A percentile compares a stretch with the other conserved stretches of the same genome.
Evolutionary conservation across 2,113 vertebrate species (phyloP).

Genomic region (Ahaetulla prasina): DNA sequence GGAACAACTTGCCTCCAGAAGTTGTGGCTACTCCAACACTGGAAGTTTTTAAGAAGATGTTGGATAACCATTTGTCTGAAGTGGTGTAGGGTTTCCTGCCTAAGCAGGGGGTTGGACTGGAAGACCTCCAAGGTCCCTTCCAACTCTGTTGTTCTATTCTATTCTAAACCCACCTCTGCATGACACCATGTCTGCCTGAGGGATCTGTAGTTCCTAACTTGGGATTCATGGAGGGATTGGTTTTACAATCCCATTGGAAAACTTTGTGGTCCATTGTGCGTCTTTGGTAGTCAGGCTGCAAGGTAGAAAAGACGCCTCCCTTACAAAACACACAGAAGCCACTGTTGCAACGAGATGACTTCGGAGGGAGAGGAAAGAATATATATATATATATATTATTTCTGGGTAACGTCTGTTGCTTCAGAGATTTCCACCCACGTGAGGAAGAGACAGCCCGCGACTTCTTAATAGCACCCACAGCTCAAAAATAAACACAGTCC

Average conservation of each 20-base stretch:
- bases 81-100: no score
- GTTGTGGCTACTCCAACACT: no score
- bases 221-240: conserved; percentile 28
- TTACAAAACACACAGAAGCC: neutral
- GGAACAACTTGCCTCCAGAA: no score
- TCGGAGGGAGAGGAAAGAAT: neutral
- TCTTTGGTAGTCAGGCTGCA: neutral
- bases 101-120: no score
- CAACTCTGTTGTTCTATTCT: no score
- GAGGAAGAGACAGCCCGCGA: neutral
- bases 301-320: neutral
- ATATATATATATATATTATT: neutral
- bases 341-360: neutral
- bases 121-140: no score
- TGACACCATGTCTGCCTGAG: conserved; percentile 44
- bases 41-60: no score
- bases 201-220: conserved; percentile 27
- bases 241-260: conserved; percentile 8
- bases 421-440: neutral
- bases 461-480: neutral
- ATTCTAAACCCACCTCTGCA: neutral
- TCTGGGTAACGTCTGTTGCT: neutral
- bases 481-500: neutral
- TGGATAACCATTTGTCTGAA: no score
- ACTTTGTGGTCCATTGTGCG: neutral